These are phyloP conservation scores for Globodera ellingtonae DNA, from an alignment of 1,140 invertebrate genomes.

Conservation along the genomic window DNA sequence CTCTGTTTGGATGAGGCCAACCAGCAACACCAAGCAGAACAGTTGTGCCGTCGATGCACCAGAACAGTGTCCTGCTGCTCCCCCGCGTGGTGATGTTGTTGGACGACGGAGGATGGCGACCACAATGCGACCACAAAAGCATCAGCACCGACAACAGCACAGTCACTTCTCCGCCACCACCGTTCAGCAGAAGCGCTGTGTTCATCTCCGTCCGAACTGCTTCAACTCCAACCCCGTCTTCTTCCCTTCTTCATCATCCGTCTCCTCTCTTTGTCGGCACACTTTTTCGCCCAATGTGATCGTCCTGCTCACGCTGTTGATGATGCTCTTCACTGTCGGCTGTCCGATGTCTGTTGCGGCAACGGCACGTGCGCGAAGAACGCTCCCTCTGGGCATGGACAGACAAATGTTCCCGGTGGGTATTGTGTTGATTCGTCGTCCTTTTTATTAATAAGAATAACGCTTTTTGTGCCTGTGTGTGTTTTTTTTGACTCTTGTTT, in stretches of 20 bases:
- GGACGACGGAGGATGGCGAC: background rate
- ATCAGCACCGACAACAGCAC: no score
- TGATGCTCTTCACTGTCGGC: background rate
- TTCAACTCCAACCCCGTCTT: no score
- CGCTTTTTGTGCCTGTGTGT: no score
- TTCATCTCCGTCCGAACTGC: background rate
- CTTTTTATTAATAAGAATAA: no score
- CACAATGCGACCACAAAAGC: background rate
- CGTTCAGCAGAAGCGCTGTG: background rate
- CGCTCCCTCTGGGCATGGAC: constrained; percentile 3
- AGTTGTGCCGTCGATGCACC: background rate
- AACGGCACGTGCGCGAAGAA: background rate
- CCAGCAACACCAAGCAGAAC: background rate
- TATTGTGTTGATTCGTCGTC: background rate
- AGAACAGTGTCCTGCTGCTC: background rate
- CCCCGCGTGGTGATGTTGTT: no score
- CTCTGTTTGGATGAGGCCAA: background rate
- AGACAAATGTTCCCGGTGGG: constrained; percentile 13
- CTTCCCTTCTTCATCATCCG: background rate
- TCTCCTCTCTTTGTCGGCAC: background rate
- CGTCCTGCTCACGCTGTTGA: background rate
- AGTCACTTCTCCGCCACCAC: no score
- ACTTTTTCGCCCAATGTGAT: background rate
- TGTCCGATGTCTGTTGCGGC: background rate
- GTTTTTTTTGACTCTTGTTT: no score